Base-by-base conservation (phyloP, 2,797 vertebrate genomes). In the Enteromius thamalakanensis region DNA sequence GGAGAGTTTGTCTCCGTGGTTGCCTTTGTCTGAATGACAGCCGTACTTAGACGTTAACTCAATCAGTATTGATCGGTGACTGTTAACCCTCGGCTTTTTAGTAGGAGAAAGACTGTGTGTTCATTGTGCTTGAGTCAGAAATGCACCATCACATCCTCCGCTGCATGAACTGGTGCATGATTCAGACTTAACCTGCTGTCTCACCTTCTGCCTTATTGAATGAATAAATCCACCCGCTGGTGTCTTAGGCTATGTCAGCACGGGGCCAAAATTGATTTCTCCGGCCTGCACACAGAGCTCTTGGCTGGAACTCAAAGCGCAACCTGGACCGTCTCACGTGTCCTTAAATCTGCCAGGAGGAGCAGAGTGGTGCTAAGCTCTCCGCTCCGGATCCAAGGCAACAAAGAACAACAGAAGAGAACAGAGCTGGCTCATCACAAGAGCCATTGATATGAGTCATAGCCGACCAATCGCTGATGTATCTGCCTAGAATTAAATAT, bases 201-300 rank as follows among this genome's bases (percentile, higher is more conserved):
- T 76, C 79, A 77, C 84, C 79, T 85, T 77, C 79, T 70, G 65
- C 74, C 65, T 77, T 68, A 72, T 68, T 51, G 70, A 81, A 76
- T 76, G 79, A 81, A 81, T 81, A 85, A 76, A 85, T 81, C 79
- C 47, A 11, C 69, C n/a, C 29, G 70, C 53, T 34, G 70, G 74
- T 75, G 45, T 75, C 70, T 81, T 62, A 5, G 26, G 26, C 70
- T 58, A 51, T 74, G 62, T 51, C 78, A 49, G 64, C 55, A 34
- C 11, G 8, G 51, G 72, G 45, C 64, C 23, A 60, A 75, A 81
- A 85, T 85, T 77, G 79, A 85, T 81, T 81, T 81, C 51, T 77
- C 45, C 58, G n/a, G 42, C 42, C 55, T 81, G 53, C 53, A 37
- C 51, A 23, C 45, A 55, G 68, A 72, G 42, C 70, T 65, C 70